Evolutionary conservation across 2,113 vertebrate species (phyloP), one percentile per base, ranked within the genome.

Genomic region (Sphyrna mokarran): DNA sequence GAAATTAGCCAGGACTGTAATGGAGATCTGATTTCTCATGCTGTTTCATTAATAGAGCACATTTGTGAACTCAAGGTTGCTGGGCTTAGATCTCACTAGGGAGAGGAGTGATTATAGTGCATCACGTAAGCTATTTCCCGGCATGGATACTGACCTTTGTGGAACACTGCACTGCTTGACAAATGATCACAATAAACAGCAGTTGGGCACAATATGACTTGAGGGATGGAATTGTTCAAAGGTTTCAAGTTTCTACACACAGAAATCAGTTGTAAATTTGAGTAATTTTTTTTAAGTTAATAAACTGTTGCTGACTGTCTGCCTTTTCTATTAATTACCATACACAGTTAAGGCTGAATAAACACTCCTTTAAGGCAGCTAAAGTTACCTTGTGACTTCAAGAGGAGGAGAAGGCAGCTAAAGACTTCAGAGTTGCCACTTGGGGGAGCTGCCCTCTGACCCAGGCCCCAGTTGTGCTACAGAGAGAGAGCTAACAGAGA

Each of bases 1-100:
- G 87, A 91, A 63, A 61, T 91, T 91, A 91, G 87, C 54, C 54
- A 63, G 7, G 61, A 9, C 33, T 9, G 61, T 37, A 37, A 37
- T 9, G n/a, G 61, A 68, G 89, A 66, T 26, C 29, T 90, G 29
- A 90, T 61, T 61, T 16, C 48, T n/a, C 29, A 43, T 66, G 61
- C 61, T 37, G 16, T 93, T 93, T 22, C 4, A 37, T 7, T 93
- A 58, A 13, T 54, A 23, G 29, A 61, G 20, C 22, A 61, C 33
- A n/a, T 61, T 93, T 22, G 33, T 68, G 89, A 93, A 66, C 63
- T 93, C 61, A 93, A 66, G 61, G 89, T 61, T 91, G 61, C 89
- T 66, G 87, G 87, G 54, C 87, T 61, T 61, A 61, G 63, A 94
- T 94, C 9, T 94, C 91, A 94, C 66, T n/a, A 43, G 68, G 69